Conservation (phyloP, 2,888 invertebrate genomes). For the Blastobasis adustella region DNA sequence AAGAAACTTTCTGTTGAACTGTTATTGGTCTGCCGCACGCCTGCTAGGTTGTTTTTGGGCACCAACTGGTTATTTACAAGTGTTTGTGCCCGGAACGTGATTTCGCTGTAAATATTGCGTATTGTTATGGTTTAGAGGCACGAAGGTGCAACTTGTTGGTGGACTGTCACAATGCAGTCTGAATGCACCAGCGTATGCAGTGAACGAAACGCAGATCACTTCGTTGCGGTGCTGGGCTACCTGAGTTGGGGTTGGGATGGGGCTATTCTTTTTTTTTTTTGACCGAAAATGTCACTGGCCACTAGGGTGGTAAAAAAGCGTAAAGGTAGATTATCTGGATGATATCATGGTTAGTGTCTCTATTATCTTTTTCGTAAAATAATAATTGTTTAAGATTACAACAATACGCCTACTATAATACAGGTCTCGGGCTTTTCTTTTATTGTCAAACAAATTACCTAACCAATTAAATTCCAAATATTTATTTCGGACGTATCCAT, state of each 20-base stretch:
- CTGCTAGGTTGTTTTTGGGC: too few relatives aligned
- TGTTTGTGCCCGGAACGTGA: constrained; percentile 51
- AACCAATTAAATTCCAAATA: too few relatives aligned
- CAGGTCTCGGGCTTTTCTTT: too few relatives aligned
- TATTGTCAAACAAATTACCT: too few relatives aligned
- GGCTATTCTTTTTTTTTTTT: background rate
- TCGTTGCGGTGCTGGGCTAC: background rate
- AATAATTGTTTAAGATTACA: too few relatives aligned
- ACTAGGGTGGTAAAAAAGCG: background rate
- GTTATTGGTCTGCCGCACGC: constrained; percentile 3
- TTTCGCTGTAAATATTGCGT: constrained; percentile 41
- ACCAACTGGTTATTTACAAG: too few relatives aligned
- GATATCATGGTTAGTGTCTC: too few relatives aligned
- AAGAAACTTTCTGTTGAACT: constrained; percentile 42
- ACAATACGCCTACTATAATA: too few relatives aligned
- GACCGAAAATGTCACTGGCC: too few relatives aligned
- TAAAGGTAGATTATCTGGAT: too few relatives aligned
- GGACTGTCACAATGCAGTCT: constrained; percentile 4
- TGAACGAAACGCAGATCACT: constrained; percentile 3
- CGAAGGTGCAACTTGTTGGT: constrained; percentile 26
- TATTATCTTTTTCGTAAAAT: too few relatives aligned
- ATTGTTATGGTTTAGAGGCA: constrained; percentile 58
- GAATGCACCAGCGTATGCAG: constrained; percentile 29
- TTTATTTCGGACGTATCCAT: too few relatives aligned
- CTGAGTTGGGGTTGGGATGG: background rate